A percentile compares a stretch with the other conserved stretches of the same genome.
These are phyloP conservation scores for Poecilia latipinna DNA, from an alignment of 2,113 vertebrate genomes.

Conservation along the genomic window DNA sequence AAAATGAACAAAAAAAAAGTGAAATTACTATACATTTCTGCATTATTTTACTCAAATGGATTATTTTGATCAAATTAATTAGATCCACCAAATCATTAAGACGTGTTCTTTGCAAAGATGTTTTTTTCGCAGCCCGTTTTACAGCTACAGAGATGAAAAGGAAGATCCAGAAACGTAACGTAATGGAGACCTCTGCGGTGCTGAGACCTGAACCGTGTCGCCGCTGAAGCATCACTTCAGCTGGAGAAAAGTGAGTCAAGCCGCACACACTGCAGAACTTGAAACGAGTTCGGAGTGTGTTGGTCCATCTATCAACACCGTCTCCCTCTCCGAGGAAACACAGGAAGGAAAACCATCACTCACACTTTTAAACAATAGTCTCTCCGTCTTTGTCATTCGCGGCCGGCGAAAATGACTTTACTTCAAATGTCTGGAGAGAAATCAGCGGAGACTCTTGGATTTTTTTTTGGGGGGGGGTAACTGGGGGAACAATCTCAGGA, in stretches of 20 bases:
- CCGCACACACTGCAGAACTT: constrained; percentile 60
- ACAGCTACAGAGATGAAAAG: constrained; percentile 21
- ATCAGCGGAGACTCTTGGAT: constrained; percentile 60
- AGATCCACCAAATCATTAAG: constrained; percentile 19
- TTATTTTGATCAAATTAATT: neutral
- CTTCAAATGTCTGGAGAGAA: constrained; percentile 76
- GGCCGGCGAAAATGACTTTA: constrained; percentile 68
- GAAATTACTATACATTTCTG: too few relatives aligned
- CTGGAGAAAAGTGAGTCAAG: constrained; percentile 70
- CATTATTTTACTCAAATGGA: too few relatives aligned
- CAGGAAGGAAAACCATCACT: constrained; percentile 81
- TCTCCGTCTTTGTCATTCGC: constrained; percentile 73
- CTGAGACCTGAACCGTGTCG: constrained; percentile 37
- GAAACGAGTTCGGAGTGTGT: constrained; percentile 69
- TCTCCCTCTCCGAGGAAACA: constrained; percentile 62
- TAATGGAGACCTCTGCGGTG: constrained; percentile 67
- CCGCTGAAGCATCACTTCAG: constrained; percentile 69
- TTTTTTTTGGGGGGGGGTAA: neutral
- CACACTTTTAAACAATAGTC: constrained; percentile 77
- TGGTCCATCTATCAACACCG: constrained; percentile 73
- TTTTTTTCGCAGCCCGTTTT: neutral
- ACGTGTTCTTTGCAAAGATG: constrained; percentile 19
- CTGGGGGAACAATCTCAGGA: constrained; percentile 42
- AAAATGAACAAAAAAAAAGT: too few relatives aligned
- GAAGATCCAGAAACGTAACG: constrained; percentile 44